Evolutionary conservation across 2,888 invertebrate genomes (phyloP).

Genomic region (Drosophila anceps): DNA sequence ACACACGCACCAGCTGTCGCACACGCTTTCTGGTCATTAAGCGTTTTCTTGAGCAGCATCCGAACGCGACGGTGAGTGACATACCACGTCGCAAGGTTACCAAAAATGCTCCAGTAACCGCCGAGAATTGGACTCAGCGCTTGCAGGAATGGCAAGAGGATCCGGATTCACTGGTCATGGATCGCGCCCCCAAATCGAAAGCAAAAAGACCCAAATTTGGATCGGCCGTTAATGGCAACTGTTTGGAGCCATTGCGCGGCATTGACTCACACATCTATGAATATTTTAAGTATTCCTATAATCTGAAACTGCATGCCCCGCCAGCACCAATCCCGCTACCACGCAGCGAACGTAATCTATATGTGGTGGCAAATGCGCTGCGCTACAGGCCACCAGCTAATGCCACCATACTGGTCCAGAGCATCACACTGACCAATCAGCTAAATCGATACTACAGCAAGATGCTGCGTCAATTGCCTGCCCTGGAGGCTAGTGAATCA

Average conservation of each 20-base stretch:
- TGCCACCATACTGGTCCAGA: slow-evolving; percentile 5
- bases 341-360: slow-evolving; percentile 25
- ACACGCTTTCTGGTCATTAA: slow-evolving; percentile 87
- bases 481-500: background rate
- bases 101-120: slow-evolving; percentile 67
- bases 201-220: slow-evolving; percentile 7
- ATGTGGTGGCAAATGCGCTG: slow-evolving; percentile 45
- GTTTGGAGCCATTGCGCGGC: slow-evolving; percentile 42
- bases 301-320: slow-evolving; percentile 59
- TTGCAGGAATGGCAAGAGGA: slow-evolving; percentile 67
- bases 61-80: slow-evolving; percentile 79
- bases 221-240: slow-evolving; percentile 12
- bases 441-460: slow-evolving; percentile 34
- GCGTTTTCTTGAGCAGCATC: slow-evolving; percentile 86
- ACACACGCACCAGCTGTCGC: slow-evolving; percentile 87
- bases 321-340: slow-evolving; percentile 28
- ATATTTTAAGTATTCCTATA: slow-evolving; percentile 82
- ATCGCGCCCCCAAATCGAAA: background rate
- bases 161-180: slow-evolving; percentile 31
- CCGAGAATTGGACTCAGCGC: slow-evolving; percentile 82
- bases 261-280: slow-evolving; percentile 67
- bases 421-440: slow-evolving; percentile 20
- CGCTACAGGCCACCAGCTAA: slow-evolving; percentile 31
- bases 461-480: slow-evolving; percentile 34
- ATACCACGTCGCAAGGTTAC: slow-evolving; percentile 71